Evolutionary conservation across 1,140 invertebrate species (phyloP).

Genomic region (Drosophila albomicans): DNA sequence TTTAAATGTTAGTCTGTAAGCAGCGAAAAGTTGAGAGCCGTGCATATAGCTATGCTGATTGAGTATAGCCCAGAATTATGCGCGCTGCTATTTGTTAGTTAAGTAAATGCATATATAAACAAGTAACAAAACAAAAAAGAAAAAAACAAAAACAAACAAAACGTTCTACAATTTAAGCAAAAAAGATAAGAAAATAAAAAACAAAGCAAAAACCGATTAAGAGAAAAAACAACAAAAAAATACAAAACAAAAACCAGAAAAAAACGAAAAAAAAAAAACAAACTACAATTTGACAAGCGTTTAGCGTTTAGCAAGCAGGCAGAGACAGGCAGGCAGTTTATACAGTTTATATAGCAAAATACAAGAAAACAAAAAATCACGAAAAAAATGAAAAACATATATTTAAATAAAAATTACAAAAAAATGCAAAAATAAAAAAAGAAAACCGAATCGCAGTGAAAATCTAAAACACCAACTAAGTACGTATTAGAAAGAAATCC

Average conservation of each 20-base stretch:
- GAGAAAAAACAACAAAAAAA: constrained; percentile 36
- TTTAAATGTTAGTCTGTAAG: constrained; percentile 79
- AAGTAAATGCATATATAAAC: constrained; percentile 67
- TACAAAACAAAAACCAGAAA: constrained; percentile 43
- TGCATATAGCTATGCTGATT: constrained; percentile 52
- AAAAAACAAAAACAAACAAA: constrained; percentile 41
- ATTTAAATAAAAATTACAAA: constrained; percentile 36
- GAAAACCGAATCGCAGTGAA: constrained; percentile 47
- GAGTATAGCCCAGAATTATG: constrained; percentile 36
- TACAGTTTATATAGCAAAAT: constrained; percentile 78
- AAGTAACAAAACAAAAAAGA: constrained; percentile 50
- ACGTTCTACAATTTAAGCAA: constrained; percentile 71
- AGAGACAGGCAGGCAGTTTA: constrained; percentile 73
- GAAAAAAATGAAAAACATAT: constrained; percentile 51
- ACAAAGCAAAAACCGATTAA: constrained; percentile 47
- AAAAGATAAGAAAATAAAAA: constrained; percentile 67
- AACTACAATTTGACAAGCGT: constrained; percentile 76
- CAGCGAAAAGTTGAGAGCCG: constrained; percentile 67
- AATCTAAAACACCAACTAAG: constrained; percentile 64
- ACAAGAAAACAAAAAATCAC: constrained; percentile 37
- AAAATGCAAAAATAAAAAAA: constrained; percentile 25
- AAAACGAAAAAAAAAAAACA: constrained; percentile 46
- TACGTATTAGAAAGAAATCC: constrained; percentile 51
- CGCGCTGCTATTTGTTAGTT: constrained; percentile 71
- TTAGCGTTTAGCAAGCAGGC: constrained; percentile 70